Conservation (phyloP, 2,888 invertebrate genomes). For the Mantis religiosa region DNA sequence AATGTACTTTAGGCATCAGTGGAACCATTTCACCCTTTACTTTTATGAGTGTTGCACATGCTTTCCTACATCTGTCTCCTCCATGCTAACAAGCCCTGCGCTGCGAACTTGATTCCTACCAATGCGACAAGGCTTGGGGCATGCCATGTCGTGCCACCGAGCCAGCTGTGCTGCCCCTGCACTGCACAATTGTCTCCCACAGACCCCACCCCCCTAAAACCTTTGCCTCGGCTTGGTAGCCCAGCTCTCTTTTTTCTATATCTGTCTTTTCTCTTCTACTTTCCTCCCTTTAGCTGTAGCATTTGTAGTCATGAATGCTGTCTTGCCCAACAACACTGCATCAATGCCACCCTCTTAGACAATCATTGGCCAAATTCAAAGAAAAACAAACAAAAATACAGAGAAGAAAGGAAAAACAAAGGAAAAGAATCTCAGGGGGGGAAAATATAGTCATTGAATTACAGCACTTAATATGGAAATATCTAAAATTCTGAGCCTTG, state of each 20-base stretch:
- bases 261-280: constrained; percentile 50
- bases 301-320: constrained; percentile 28
- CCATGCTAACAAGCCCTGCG: constrained; percentile 34
- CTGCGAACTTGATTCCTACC: constrained; percentile 21
- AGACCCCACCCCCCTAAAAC: not conserved
- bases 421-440: not conserved
- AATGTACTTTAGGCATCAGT: not conserved
- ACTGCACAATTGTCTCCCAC: constrained; percentile 8
- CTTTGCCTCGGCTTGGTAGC: constrained; percentile 24
- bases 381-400: not conserved
- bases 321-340: constrained; percentile 25
- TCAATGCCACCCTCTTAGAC: constrained; percentile 31
- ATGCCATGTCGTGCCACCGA: constrained; percentile 39
- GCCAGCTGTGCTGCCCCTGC: constrained; percentile 45
- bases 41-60: constrained; percentile 14
- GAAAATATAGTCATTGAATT: not conserved
- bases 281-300: constrained; percentile 23
- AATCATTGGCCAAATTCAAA: constrained; percentile 24
- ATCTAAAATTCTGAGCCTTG: not conserved
- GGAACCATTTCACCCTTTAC: constrained; percentile 13
- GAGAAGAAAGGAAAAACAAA: not conserved
- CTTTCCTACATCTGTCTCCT: constrained; percentile 25
- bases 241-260: constrained; percentile 47
- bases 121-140: constrained; percentile 18
- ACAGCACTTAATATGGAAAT: not conserved